Base-by-base conservation (phyloP, 2,797 vertebrate species). In the Chelon labrosus region DNA sequence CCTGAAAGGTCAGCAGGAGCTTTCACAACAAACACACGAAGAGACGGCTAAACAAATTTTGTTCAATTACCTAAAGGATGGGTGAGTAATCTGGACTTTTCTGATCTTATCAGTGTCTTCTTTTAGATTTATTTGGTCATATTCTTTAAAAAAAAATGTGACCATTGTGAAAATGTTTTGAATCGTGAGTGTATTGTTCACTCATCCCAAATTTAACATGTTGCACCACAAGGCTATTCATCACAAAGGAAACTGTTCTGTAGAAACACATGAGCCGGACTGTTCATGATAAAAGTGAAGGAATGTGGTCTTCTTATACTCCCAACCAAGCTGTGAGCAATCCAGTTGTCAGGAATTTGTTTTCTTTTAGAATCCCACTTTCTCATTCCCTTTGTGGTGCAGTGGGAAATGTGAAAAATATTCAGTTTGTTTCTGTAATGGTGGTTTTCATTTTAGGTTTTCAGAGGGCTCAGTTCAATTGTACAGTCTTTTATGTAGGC, bases 41-140 rank as follows among this genome's bases (percentile, higher is more conserved):
- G 98, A 99, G 92, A 99, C 97, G 0, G 98, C 98, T 61, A 99
- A 99, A 89, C 98, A 97, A 83, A 99, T 99, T 85, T 94, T 99
- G 84, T 99, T 97, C 84, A 98, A 92, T 95, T 99, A 99, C 89
- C 96, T 99, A 27, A 98, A 97, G 89, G 97, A 98, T 83, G 98
- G 98, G 98, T 99, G 65, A 92, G 94, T 91, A 58, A 20, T 52
- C 19, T 54, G 20, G 5, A 58, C 20, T 54, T 44, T 19, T 53
- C 31, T 56, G 1, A 2, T 54, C 11, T 70, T 49, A 61, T 58
- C 22, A 60, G 11, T 27, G 10, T 31, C 14, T 8, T 2, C 3
- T 60, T 64, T 52, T 8, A n/a, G 14, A 11, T 70, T 52, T 53
- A 42, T 73, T 49, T 44, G 5, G 6, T 49, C 37, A 56, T 38